A percentile compares a stretch with the other conserved stretches of the same genome.
These are phyloP conservation scores for Xylophagus ater DNA, from an alignment of 2,888 invertebrate species.

Conservation along the genomic window DNA sequence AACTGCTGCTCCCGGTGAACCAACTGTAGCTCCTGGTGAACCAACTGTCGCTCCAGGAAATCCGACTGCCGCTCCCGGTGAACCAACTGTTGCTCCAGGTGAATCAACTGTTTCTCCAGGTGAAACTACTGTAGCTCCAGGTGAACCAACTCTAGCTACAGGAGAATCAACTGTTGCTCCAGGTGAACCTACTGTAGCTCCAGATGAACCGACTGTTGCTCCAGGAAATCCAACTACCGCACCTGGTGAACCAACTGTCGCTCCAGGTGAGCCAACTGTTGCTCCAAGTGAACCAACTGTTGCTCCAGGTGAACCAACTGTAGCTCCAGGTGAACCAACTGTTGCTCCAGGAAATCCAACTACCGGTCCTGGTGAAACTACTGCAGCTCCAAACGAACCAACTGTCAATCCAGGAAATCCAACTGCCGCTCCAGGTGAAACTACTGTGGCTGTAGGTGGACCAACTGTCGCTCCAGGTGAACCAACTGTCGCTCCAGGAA, in stretches of 20 bases:
- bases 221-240: background rate
- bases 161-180: background rate
- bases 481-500: background rate
- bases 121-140: background rate
- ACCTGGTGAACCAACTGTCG: background rate
- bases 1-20: conserved; percentile 1
- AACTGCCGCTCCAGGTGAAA: background rate
- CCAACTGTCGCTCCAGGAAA: no score
- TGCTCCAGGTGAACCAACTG: conserved; percentile 4
- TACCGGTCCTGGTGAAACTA: conserved; percentile 6
- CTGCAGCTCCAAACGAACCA: conserved; percentile 3
- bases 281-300: background rate
- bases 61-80: background rate
- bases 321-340: conserved; percentile 12
- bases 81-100: background rate
- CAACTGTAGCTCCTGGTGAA: background rate
- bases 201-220: conserved; percentile 1
- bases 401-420: background rate
- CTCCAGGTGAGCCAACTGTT: background rate
- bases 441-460: background rate
- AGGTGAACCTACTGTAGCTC: background rate
- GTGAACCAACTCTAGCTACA: background rate
- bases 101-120: no score
- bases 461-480: background rate
- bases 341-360: conserved; percentile 20